Evolutionary conservation across 2,113 vertebrate species (phyloP), one percentile per base, ranked within the genome.

Genomic region (Trinectes maculatus): DNA sequence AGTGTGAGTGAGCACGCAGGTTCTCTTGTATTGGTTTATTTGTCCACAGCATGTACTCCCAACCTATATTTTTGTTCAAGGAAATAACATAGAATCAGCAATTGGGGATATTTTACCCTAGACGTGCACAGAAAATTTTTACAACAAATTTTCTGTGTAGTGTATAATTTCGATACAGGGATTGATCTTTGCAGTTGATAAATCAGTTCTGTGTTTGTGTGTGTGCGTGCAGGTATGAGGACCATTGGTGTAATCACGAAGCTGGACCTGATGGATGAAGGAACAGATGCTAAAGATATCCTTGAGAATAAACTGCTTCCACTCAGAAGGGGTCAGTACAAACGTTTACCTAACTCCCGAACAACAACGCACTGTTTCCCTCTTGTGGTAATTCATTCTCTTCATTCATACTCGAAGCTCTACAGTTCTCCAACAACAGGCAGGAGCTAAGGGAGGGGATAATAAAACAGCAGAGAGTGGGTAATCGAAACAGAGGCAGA

Each of bases 231-330:
- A 97, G 98, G 98, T 49, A 92, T 94, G 6, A 95, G 98, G 70
- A 99, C 98, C 70, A 99, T 99, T 6, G 98, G 98, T 24, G 98
- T 99, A 77, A 98, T 99, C 89, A 99, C 98, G 65, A 99, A 99
- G 83, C 91, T 99, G 88, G 98, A 99, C 87, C 91, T 99, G 75
- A 99, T 99, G 98, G 98, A 99, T 8, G 98, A 99, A 81, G 98
- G 98, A 24, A 99, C 98, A 0, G 98, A 99, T 12, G 98, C 98
- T 40, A 94, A 96, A 11, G 98, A 99, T 3, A 95, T 99, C 42
- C 89, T 99, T 82, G 98, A 99, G 74, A 99, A 99, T 71, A 99
- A 99, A 85, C 87, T 98, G 61, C 95, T 99, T 39, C 98, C 98
- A 0, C 91, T 99, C 58, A 94, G 98, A 39, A 94, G 98, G 89